Percentiles rank a stretch among this genome's conserved stretches.
Evolutionary conservation across 2,888 invertebrate genomes (phyloP).

Genomic region (Archips crataeganus): DNA sequence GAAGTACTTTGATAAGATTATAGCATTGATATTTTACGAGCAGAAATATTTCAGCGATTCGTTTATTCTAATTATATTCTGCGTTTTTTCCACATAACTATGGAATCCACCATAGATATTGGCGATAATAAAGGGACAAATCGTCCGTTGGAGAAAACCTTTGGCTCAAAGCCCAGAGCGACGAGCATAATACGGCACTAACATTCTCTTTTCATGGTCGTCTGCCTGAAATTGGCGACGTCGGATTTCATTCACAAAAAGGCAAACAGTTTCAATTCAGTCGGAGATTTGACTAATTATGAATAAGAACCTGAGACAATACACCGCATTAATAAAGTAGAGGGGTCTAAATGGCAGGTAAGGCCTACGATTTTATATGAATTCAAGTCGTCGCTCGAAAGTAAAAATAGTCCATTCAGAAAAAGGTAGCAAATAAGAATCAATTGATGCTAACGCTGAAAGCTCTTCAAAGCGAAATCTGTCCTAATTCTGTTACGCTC

Average conservation of each 20-base stretch:
- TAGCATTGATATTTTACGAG: neutral
- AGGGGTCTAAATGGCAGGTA: constrained; percentile 4
- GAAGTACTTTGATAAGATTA: constrained; percentile 21
- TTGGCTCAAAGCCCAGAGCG: constrained; percentile 23
- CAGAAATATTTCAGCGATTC: neutral
- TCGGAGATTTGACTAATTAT: neutral
- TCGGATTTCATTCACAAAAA: constrained; percentile 34
- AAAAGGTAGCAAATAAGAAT: constrained; percentile 68
- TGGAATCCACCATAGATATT: constrained; percentile 25
- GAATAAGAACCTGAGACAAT: constrained; percentile 4
- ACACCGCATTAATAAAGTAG: neutral
- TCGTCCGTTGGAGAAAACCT: constrained; percentile 16
- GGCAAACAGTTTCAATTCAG: constrained; percentile 8
- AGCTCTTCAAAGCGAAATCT: constrained; percentile 16
- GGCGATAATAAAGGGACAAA: constrained; percentile 27
- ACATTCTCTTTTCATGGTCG: constrained; percentile 19
- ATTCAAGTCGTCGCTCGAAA: constrained; percentile 55
- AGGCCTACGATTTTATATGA: constrained; percentile 14
- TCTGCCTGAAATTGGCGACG: constrained; percentile 24
- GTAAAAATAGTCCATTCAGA: constrained; percentile 82
- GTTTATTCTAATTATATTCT: neutral
- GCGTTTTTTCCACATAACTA: neutral
- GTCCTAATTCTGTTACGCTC: constrained; percentile 17
- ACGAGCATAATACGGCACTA: constrained; percentile 20
- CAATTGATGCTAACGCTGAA: constrained; percentile 54